These are phyloP conservation scores for Tenodera sinensis DNA, from an alignment of 2,888 invertebrate species.

Conservation along the genomic window DNA sequence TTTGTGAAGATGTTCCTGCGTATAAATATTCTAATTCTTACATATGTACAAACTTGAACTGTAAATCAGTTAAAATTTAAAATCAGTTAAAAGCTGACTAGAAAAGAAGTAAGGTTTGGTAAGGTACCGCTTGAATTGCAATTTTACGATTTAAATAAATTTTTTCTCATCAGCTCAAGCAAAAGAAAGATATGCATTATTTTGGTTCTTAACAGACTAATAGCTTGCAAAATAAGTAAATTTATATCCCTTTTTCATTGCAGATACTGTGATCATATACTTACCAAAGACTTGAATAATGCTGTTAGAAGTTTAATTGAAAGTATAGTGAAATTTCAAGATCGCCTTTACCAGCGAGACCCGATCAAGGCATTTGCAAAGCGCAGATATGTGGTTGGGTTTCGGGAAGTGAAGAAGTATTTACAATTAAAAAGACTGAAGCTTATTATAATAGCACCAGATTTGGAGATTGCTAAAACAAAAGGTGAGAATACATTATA, in stretches of 20 bases:
- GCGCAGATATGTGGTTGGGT: conserved; percentile 57
- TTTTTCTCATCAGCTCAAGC: background rate
- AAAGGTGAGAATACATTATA: conserved; percentile 30
- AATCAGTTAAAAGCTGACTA: too few relatives aligned
- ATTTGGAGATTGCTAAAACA: conserved; percentile 50
- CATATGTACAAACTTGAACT: too few relatives aligned
- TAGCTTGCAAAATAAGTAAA: too few relatives aligned
- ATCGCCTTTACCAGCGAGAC: conserved; percentile 56
- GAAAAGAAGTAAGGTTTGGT: too few relatives aligned
- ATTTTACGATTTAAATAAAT: background rate
- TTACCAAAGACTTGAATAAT: conserved; percentile 53
- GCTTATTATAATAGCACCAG: conserved; percentile 59
- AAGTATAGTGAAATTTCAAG: conserved; percentile 59
- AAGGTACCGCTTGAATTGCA: too few relatives aligned
- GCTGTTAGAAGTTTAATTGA: conserved; percentile 49
- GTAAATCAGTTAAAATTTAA: too few relatives aligned
- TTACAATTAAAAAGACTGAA: conserved; percentile 56
- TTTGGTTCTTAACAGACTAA: too few relatives aligned
- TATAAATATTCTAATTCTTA: too few relatives aligned
- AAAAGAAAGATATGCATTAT: too few relatives aligned
- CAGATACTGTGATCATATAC: conserved; percentile 58
- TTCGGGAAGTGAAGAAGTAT: conserved; percentile 58
- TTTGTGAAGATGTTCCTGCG: too few relatives aligned
- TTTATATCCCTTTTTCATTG: conserved; percentile 10
- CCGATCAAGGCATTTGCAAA: conserved; percentile 55